A percentile compares a stretch with the other conserved stretches of the same genome.
These are phyloP conservation scores for Bombus vancouverensis DNA, from an alignment of 1,140 invertebrate genomes.

Conservation along the genomic window DNA sequence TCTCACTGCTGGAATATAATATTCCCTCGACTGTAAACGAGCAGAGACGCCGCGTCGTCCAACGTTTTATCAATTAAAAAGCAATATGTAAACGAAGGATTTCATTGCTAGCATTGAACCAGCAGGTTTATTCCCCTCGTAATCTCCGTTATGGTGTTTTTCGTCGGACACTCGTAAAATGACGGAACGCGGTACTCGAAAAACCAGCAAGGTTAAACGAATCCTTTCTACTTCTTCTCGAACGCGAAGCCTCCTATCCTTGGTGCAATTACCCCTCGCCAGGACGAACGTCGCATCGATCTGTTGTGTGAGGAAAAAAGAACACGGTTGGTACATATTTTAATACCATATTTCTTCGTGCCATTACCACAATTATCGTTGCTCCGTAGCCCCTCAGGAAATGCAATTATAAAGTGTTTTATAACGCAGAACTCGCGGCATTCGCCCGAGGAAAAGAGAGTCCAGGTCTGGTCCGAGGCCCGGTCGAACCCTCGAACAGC, in stretches of 20 bases:
- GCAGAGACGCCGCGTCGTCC: background rate
- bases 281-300: conserved; percentile 33
- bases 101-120: conserved; percentile 10
- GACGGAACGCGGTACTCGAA: conserved; percentile 5
- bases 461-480: background rate
- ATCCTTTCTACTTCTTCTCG: conserved; percentile 25
- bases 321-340: conserved; percentile 55
- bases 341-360: conserved; percentile 62
- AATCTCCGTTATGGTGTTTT: background rate
- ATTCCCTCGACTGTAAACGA: background rate
- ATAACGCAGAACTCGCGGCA: conserved; percentile 39
- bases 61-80: conserved; percentile 26
- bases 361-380: conserved; percentile 68
- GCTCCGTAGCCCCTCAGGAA: conserved; percentile 33
- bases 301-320: background rate
- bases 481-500: background rate
- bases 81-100: background rate
- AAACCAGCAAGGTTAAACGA: background rate
- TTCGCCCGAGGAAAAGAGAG: background rate
- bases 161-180: conserved; percentile 22
- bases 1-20: background rate
- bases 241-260: conserved; percentile 11
- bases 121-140: conserved; percentile 5
- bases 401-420: conserved; percentile 70
- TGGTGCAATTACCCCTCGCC: conserved; percentile 57